Base-by-base conservation (phyloP, 2,797 vertebrate species). In the Chiropotes sagulatus region DNA sequence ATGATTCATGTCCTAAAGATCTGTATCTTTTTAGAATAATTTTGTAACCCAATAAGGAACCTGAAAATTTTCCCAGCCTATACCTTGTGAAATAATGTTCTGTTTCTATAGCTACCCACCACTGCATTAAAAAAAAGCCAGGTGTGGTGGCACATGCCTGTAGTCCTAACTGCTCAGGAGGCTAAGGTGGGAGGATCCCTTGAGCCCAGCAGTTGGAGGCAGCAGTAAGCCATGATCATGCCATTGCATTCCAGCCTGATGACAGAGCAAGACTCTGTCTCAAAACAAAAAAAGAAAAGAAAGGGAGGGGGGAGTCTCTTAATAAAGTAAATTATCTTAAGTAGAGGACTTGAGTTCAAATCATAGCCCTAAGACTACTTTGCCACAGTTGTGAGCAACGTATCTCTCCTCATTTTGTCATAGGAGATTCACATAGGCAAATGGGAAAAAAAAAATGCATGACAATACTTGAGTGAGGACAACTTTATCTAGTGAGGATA, bases 1-100 rank as follows among this genome's bases (percentile, higher is more conserved):
- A 94, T 97, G 58, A 97, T 58, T 96, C 80, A 90, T 52, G 48
- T 93, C 50, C 85, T 75, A 96, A 90, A 95, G 75, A 96, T 39
- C 46, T 93, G 64, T 85, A 64, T 79, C 50, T 92, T 92, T 86
- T 93, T 70, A 90, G 72, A 96, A 92, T 90, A 93, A 90, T 90
- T 94, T 46, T 95, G 10, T 85, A 95, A 97, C 20, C 50, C 78
- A 89, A 93, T 33, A 82, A 95, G 80, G 64, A 95, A n/a, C 64
- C 54, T 83, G 83, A 91, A 95, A 89, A 54, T 28, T 75, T 87
- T 93, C 61, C 95, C 58, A 93, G 41, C 7, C 14, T 70, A 70
- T 80, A 84, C 26, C 39, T 54, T 88, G 20, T 75, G 61, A 94
- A 91, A 97, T 88, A 81, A 89, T 54, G 52, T 79, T 30, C 58